phyloP scores from a whole-genome alignment of 2,888 invertebrate species.

The Cantharis lateralis region DNA sequence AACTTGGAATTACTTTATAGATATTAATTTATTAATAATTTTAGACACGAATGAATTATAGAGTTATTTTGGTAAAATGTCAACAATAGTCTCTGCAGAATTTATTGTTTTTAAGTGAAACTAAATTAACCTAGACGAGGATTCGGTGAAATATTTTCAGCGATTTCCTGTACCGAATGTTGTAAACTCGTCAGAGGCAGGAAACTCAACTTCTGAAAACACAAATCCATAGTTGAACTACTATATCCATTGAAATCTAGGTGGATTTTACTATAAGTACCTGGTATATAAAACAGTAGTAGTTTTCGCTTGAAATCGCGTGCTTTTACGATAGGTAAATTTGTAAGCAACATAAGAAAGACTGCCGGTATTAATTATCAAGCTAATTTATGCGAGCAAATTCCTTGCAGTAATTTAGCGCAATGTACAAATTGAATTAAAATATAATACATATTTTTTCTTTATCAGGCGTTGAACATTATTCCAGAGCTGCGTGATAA shows the following conservation, averaged over 20 bases:
- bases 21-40: background rate
- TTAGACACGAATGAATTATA: background rate
- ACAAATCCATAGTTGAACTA: conserved; percentile 15
- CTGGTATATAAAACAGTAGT: conserved; percentile 9
- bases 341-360: conserved; percentile 10
- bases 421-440: conserved; percentile 22
- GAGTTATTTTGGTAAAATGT: conserved; percentile 2
- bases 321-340: conserved; percentile 8
- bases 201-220: conserved; percentile 14
- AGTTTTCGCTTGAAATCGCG: conserved; percentile 8
- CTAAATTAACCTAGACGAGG: conserved; percentile 11
- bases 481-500: conserved; percentile 5
- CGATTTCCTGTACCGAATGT: background rate
- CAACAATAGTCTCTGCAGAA: conserved; percentile 3
- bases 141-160: conserved; percentile 8
- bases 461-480: conserved; percentile 22
- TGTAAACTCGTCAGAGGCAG: conserved; percentile 6
- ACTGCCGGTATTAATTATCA: conserved; percentile 17
- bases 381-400: conserved; percentile 19
- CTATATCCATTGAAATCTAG: conserved; percentile 16
- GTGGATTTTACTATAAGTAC: conserved; percentile 13
- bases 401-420: conserved; percentile 22
- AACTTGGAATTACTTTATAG: background rate
- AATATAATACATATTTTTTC: conserved; percentile 25
- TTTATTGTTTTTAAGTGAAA: conserved; percentile 12